A percentile compares a stretch with the other conserved stretches of the same genome.
Evolutionary conservation across 2,797 vertebrate genomes (phyloP).

Genomic region (Sciurus carolinensis): DNA sequence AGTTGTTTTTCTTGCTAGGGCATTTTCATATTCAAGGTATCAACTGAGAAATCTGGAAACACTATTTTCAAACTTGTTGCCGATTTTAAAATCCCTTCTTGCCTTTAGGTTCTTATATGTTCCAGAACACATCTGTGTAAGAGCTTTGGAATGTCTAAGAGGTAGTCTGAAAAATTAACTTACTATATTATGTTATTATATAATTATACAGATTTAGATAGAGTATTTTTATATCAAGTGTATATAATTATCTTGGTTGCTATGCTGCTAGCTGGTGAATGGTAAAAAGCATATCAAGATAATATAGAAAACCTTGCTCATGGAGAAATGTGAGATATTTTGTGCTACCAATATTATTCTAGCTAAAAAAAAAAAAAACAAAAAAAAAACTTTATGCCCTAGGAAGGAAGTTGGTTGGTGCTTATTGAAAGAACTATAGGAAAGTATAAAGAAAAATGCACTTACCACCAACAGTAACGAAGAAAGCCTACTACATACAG

Average conservation of each 20-base stretch:
- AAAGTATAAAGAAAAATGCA: constrained; percentile 41
- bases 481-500: neutral
- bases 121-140: constrained; percentile 14
- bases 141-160: constrained; percentile 59
- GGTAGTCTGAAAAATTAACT: constrained; percentile 67
- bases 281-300: constrained; percentile 65
- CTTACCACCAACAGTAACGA: neutral
- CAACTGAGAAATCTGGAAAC: constrained; percentile 48
- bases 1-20: neutral
- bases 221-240: constrained; percentile 78
- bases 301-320: constrained; percentile 66
- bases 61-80: constrained; percentile 21
- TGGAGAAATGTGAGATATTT: constrained; percentile 59
- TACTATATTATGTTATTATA: constrained; percentile 78
- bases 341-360: constrained; percentile 38
- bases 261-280: constrained; percentile 73
- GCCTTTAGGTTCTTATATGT: neutral
- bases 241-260: constrained; percentile 83
- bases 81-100: constrained; percentile 62
- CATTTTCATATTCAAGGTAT: constrained; percentile 45
- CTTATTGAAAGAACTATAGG: neutral
- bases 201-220: constrained; percentile 80
- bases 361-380: neutral
- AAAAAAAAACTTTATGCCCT: neutral
- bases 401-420: neutral